Conservation (phyloP, 1,140 invertebrate species). For the Oryctes rhinoceros region DNA sequence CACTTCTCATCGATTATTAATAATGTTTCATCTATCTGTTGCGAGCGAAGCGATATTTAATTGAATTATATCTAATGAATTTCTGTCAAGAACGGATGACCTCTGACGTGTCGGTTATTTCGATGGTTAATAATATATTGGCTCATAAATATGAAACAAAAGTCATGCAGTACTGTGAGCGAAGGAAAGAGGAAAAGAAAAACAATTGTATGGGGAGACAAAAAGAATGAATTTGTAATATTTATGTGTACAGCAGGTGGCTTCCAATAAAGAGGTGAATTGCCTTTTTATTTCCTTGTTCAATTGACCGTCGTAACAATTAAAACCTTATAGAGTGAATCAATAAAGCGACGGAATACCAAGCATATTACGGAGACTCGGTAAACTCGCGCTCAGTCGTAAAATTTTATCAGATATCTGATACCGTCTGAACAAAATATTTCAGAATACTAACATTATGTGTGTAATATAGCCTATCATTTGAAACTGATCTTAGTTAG, state of each 20-base stretch:
- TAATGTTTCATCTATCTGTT: neutral
- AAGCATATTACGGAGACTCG: neutral
- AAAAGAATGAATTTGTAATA: conserved; percentile 15
- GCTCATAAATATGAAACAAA: neutral
- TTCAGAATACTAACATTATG: neutral
- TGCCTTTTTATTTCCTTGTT: conserved; percentile 18
- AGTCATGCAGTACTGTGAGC: neutral
- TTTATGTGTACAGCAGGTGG: conserved; percentile 20
- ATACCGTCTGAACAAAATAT: neutral
- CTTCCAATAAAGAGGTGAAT: conserved; percentile 14
- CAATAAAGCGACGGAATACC: neutral
- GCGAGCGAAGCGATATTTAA: neutral
- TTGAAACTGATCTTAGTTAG: neutral
- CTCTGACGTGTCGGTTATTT: neutral
- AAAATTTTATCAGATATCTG: neutral
- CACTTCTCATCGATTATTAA: neutral
- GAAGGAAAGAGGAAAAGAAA: neutral
- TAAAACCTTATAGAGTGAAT: conserved; percentile 14
- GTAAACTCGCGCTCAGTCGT: no score
- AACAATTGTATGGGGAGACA: neutral
- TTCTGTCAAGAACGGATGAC: neutral
- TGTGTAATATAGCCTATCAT: neutral
- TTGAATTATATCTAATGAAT: neutral
- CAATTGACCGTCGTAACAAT: conserved; percentile 15
- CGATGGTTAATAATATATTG: neutral